These are phyloP conservation scores for Psilanteris sp. DNA, from an alignment of 1,140 invertebrate species.

Conservation along the genomic window DNA sequence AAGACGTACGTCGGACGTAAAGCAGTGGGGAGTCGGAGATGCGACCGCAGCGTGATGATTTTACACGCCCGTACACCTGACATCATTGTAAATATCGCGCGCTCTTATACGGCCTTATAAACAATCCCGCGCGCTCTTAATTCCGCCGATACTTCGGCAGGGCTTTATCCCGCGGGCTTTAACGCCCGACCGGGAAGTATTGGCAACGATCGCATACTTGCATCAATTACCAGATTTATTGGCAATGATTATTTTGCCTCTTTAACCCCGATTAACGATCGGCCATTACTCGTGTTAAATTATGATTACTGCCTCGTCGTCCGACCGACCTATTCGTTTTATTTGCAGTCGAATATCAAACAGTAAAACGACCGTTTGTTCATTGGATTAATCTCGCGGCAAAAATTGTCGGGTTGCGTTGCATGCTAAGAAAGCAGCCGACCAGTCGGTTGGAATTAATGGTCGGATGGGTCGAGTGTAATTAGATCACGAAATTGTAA, in stretches of 20 bases:
- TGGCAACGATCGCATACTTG: constrained; percentile 54
- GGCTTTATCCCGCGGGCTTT: constrained; percentile 23
- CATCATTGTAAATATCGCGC: constrained; percentile 78
- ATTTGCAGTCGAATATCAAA: constrained; percentile 48
- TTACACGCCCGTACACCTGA: constrained; percentile 70
- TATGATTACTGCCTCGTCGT: constrained; percentile 58
- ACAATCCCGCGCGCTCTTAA: constrained; percentile 70
- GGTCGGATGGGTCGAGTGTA: constrained; percentile 17
- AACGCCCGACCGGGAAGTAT: constrained; percentile 51
- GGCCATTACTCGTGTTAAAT: constrained; percentile 55
- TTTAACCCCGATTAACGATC: constrained; percentile 62
- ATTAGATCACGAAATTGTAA: constrained; percentile 14
- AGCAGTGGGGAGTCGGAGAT: constrained; percentile 73
- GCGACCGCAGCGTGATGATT: constrained; percentile 69
- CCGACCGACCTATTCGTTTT: constrained; percentile 36
- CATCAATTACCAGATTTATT: constrained; percentile 57
- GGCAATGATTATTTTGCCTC: constrained; percentile 54
- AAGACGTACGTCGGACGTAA: constrained; percentile 72
- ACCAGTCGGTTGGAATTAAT: constrained; percentile 16
- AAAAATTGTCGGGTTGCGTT: too few relatives aligned
- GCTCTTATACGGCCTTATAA: constrained; percentile 76
- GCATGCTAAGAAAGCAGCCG: constrained; percentile 8
- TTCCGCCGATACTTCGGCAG: constrained; percentile 51
- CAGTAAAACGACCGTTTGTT: constrained; percentile 52
- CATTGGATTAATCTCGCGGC: constrained; percentile 48